phyloP scores from a whole-genome alignment of 2,113 vertebrate species.

The Brachyhypopomus occidentalis region DNA sequence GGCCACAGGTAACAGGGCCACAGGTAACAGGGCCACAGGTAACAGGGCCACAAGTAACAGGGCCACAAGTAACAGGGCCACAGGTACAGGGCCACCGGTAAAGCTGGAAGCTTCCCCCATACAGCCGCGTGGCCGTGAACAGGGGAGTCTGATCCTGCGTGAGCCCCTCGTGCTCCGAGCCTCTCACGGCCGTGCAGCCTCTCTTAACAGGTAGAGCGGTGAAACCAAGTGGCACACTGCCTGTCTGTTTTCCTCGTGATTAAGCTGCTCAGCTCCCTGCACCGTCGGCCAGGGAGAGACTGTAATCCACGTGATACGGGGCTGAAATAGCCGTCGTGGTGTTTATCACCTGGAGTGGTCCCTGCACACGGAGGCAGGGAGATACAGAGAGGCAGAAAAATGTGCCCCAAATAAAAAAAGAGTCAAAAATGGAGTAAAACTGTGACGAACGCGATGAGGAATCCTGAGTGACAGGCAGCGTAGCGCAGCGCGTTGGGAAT shows the following conservation, averaged over 20 bases:
- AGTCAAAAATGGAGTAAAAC: slow-evolving; percentile 25
- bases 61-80: too few relatives aligned
- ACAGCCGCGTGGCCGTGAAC: too few relatives aligned
- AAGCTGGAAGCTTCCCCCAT: too few relatives aligned
- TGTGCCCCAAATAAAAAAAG: slow-evolving; percentile 28
- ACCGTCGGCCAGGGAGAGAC: slow-evolving; percentile 24
- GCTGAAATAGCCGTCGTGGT: slow-evolving; percentile 46
- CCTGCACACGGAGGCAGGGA: slow-evolving; percentile 25
- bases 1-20: too few relatives aligned
- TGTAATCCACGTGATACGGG: slow-evolving; percentile 52
- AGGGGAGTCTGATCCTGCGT: too few relatives aligned
- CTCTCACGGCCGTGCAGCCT: slow-evolving; percentile 38
- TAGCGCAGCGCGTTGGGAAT: slow-evolving; percentile 25
- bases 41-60: too few relatives aligned
- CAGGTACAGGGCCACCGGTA: too few relatives aligned
- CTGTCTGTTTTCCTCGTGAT: slow-evolving; percentile 45
- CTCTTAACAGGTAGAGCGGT: slow-evolving; percentile 47
- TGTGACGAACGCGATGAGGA: slow-evolving; percentile 50
- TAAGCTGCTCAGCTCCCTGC: slow-evolving; percentile 36
- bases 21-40: too few relatives aligned
- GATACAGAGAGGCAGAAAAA: slow-evolving; percentile 40
- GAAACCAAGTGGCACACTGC: slow-evolving; percentile 45
- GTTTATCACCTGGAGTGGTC: slow-evolving; percentile 51
- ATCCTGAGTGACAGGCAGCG: slow-evolving; percentile 52
- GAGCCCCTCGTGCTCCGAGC: background rate